Base-by-base conservation (phyloP, 2,888 invertebrate species). In the Heteromurus nitidus region DNA sequence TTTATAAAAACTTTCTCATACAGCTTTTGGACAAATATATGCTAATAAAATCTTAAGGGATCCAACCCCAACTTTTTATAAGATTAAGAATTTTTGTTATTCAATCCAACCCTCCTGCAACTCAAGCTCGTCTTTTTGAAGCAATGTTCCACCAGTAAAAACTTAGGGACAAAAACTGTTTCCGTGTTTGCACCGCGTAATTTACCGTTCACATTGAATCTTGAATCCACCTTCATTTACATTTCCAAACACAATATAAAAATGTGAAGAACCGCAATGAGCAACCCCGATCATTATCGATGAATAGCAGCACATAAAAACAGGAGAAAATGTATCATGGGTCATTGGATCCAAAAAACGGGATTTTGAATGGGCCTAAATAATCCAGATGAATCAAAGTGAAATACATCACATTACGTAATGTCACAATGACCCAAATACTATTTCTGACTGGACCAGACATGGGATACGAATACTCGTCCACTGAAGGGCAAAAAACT, bases 351-450 rank as follows among this genome's bases (percentile, higher is more conserved):
- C 47, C 26, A 42, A 77, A 69, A 70, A 36, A 70, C 53, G 50
- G 70, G 69, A 53, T 11, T 69, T 70, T 42, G 3, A 18, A 36
- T 36, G 9, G 13, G 44, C 18, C 30, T 5, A 30, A 28, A 47
- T 3, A 47, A 68, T 22, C 65, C 42, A 42, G 65, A 53, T 50
- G 50, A 50, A 50, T 50, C 13, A n/a, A 60, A 55, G 11, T 9
- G n/a, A 30, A 60, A 60, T 58, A 24, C 11, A 24, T 24, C 70
- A 58, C 31, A 58, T 22, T 2, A 13, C 18, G 18, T 70, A 16
- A 69, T 73, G 47, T 26, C n/a, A 28, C 31, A 69, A 77, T 62
- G 69, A 70, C 77, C 77, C 42, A 77, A 70, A 62, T n/a, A n/a
- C n/a, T n/a, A n/a, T 77, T 70, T 69, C 18, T 60, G 5, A 28